Base-by-base conservation (phyloP, 2,113 vertebrate species). In the Sceloporus undulatus region DNA sequence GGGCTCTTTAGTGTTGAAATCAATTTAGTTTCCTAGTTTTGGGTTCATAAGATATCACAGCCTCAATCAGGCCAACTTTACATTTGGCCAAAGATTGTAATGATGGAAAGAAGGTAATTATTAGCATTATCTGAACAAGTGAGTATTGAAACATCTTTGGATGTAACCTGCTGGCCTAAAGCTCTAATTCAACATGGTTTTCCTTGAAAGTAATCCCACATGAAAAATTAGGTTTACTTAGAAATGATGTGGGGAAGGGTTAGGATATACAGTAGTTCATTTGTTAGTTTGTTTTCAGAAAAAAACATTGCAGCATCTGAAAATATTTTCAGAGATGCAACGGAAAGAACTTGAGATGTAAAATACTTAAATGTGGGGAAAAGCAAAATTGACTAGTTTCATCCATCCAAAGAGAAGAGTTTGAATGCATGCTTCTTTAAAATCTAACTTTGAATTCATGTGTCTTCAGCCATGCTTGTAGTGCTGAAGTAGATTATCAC, bases 1-100 rank as follows among this genome's bases (percentile, higher is more conserved):
- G 21, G 56, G 80, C 9, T 91, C 16, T 59, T 65, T 66, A 79
- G 18, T 70, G 16, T 13, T 73, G 89, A 74, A 91, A 93, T 90
- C 90, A 91, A 77, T 92, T 56, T 89, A 74, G 91, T 87, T 88
- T 91, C 86, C 77, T 40, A 7, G 27, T 68, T 40, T 0, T 0
- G 25, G 9, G 68, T 89, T 29, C 52, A 54, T 62, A 79, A 10
- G 7, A 10, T 40, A 56, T 62, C 56, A 85, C 79, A 87, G 48
- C n/a, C 7, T 59, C 66, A 91, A 7, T 25, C 62, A 10, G 83
- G 85, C 56, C 85, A 87, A 82, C 25, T 90, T 92, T 85, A 79
- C 11, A 38, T 9, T 79, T 74, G 79, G 27, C 89, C 62, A 25
- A 85, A 38, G 4, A 85, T 40, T 79, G 52, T 16, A 79, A 79